Conservation (phyloP, 2,888 invertebrate species). For the Antheraea yamamai region DNA sequence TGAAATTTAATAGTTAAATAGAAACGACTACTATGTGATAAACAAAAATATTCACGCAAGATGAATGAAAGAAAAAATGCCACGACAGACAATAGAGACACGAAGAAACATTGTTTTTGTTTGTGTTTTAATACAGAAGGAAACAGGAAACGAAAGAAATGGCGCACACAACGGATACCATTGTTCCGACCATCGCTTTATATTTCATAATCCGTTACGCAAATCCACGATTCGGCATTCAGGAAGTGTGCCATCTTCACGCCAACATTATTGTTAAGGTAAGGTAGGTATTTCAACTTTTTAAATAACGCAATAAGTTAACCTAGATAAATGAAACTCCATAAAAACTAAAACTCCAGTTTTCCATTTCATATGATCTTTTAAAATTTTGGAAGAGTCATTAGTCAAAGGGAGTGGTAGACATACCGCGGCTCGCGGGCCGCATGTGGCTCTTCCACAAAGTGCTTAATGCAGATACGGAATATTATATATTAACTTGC, state of each 20-base stretch:
- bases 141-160: slow-evolving; percentile 62
- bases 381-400: neutral
- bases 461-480: no score
- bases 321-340: no score
- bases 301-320: neutral
- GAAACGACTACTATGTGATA: neutral
- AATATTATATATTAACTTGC: no score
- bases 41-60: slow-evolving; percentile 35
- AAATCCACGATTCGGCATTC: slow-evolving; percentile 45
- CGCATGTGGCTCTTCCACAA: no score
- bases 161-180: slow-evolving; percentile 59
- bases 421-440: no score
- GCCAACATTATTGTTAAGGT: neutral
- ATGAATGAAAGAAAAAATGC: slow-evolving; percentile 30
- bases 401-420: neutral
- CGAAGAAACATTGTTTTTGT: slow-evolving; percentile 62
- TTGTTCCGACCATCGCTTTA: slow-evolving; percentile 55
- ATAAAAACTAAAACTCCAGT: no score
- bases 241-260: slow-evolving; percentile 10
- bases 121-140: slow-evolving; percentile 54
- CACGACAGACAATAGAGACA: slow-evolving; percentile 57
- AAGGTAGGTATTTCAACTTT: neutral
- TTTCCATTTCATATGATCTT: neutral
- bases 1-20: neutral
- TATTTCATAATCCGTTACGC: slow-evolving; percentile 62